Conservation (phyloP, 2,888 invertebrate genomes). For the Lasioglossum calceatum region DNA sequence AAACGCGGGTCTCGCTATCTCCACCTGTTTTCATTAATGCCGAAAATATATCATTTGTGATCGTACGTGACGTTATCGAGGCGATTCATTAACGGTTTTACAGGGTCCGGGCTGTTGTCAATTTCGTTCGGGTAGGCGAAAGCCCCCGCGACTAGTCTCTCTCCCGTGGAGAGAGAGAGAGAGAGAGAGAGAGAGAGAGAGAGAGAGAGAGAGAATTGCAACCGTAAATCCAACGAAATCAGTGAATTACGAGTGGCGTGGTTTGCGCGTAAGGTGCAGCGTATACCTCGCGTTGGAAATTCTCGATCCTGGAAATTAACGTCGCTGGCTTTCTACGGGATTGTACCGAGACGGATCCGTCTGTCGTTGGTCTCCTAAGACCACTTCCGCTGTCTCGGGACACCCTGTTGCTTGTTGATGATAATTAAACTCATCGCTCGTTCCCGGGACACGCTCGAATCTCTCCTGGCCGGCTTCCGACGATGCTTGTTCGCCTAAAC, state of each 20-base stretch:
- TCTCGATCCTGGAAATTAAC: slow-evolving; percentile 66
- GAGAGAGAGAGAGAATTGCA: slow-evolving; percentile 28
- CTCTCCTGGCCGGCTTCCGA: neutral
- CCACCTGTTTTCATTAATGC: neutral
- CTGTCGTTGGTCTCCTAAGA: slow-evolving; percentile 54
- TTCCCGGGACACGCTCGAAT: neutral
- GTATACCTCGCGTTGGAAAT: slow-evolving; percentile 43
- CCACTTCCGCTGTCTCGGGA: slow-evolving; percentile 41
- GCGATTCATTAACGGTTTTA: slow-evolving; percentile 16
- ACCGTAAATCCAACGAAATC: slow-evolving; percentile 56
- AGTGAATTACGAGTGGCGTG: slow-evolving; percentile 53
- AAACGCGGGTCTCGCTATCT: neutral
- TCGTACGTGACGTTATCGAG: neutral
- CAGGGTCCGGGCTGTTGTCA: slow-evolving; percentile 26
- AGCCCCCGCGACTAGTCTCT: neutral
- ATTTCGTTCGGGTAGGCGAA: slow-evolving; percentile 19
- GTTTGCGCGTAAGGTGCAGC: slow-evolving; percentile 43
- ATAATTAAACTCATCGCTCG: slow-evolving; percentile 59
- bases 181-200: too few relatives aligned
- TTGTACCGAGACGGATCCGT: slow-evolving; percentile 58
- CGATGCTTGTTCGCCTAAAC: neutral
- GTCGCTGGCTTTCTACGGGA: slow-evolving; percentile 60
- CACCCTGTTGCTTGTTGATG: slow-evolving; percentile 44
- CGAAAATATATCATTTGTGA: neutral
- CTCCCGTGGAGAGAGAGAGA: neutral